Conservation (phyloP, 2,888 invertebrate genomes). For the Protonemura montana region DNA sequence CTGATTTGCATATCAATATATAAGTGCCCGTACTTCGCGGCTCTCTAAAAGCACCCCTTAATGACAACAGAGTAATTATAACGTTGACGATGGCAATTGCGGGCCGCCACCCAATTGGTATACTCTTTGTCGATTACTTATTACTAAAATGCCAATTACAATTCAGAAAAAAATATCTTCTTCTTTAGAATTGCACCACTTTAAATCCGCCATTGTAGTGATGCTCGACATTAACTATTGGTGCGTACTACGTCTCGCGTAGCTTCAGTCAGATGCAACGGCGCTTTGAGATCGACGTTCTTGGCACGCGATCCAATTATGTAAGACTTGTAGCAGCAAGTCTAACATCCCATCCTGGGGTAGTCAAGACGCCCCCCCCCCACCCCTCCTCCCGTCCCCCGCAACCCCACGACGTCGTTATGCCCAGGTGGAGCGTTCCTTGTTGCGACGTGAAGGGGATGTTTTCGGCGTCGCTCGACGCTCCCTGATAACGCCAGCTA, state of each 20-base stretch:
- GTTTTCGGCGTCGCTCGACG: not conserved
- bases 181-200: too few species aligned
- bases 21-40: not conserved
- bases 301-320: not conserved
- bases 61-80: not conserved
- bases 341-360: not conserved
- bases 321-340: not conserved
- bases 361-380: not conserved
- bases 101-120: not conserved
- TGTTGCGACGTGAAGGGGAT: not conserved
- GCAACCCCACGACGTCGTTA: not conserved
- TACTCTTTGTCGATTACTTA: not conserved
- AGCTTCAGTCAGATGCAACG: too few species aligned
- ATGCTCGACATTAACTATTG: too few species aligned
- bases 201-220: too few species aligned
- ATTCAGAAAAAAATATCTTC: not conserved
- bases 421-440: not conserved
- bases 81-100: not conserved
- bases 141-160: not conserved
- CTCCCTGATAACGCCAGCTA: not conserved
- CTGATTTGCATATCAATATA: not conserved
- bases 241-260: too few species aligned
- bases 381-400: too few species aligned
- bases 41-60: not conserved
- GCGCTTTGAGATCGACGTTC: too few species aligned